These are phyloP conservation scores for Plagiodera versicolora DNA, from an alignment of 2,888 invertebrate species.

Conservation along the genomic window DNA sequence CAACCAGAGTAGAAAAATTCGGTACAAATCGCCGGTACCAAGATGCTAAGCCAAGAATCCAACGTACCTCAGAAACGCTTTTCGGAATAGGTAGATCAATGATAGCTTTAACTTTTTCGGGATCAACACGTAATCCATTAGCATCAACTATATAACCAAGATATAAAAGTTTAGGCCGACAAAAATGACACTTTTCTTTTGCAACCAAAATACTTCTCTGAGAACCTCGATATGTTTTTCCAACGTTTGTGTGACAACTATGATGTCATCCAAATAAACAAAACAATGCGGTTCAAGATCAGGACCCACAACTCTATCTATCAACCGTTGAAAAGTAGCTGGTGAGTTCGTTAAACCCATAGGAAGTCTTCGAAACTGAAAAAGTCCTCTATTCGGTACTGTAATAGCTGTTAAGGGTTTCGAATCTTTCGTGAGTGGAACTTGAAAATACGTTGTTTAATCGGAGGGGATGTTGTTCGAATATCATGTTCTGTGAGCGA, in stretches of 20 bases:
- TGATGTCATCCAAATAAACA: constrained; percentile 37
- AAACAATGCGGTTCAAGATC: constrained; percentile 34
- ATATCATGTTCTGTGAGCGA: neutral
- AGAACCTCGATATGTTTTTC: constrained; percentile 27
- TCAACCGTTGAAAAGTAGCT: constrained; percentile 35
- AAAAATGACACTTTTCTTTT: constrained; percentile 11
- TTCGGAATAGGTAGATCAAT: neutral
- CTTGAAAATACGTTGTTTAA: constrained; percentile 11
- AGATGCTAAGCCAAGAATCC: constrained; percentile 22
- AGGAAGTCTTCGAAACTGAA: constrained; percentile 38
- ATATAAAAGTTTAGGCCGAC: constrained; percentile 8
- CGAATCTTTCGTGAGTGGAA: constrained; percentile 10
- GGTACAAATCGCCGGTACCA: constrained; percentile 34
- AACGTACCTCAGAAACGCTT: neutral
- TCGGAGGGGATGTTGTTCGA: neutral
- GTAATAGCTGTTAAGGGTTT: constrained; percentile 38
- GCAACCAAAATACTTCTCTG: constrained; percentile 30
- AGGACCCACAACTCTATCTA: constrained; percentile 30
- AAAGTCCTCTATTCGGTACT: constrained; percentile 35
- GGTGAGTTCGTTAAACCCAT: constrained; percentile 36
- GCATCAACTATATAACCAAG: constrained; percentile 4
- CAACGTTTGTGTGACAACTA: constrained; percentile 29
- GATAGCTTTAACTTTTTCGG: constrained; percentile 10
- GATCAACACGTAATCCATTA: constrained; percentile 3
- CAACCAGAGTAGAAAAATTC: constrained; percentile 24